phyloP scores from a whole-genome alignment of 1,140 invertebrate species.

The Eriosoma lanigerum region DNA sequence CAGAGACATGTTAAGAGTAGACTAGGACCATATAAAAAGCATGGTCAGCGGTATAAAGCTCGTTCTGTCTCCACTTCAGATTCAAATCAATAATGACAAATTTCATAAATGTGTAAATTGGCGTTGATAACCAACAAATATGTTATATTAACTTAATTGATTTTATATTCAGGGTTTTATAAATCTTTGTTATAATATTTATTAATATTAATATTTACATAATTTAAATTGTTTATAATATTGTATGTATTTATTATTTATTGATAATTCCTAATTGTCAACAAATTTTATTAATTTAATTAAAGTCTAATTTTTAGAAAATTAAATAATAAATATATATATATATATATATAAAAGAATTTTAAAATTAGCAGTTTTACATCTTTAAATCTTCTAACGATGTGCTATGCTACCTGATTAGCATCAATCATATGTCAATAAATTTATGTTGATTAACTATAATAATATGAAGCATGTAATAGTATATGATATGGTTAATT shows the following conservation, averaged over 20 bases:
- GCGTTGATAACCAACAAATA: slow-evolving; percentile 11
- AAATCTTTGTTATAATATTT: no score
- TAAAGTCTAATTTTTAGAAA: neutral
- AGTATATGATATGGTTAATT: no score
- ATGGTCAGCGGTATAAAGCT: slow-evolving; percentile 11
- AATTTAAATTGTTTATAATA: slow-evolving; percentile 4
- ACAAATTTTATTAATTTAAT: neutral
- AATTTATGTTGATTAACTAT: no score
- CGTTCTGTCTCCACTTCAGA: slow-evolving; percentile 41
- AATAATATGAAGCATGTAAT: no score
- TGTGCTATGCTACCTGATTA: no score
- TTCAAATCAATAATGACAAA: slow-evolving; percentile 49
- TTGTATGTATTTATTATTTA: neutral
- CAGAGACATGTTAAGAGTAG: slow-evolving; percentile 29
- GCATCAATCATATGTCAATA: no score
- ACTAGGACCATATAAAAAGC: slow-evolving; percentile 33
- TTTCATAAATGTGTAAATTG: slow-evolving; percentile 34
- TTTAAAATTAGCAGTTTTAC: no score
- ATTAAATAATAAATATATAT: neutral
- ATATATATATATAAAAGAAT: no score
- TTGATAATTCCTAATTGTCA: neutral
- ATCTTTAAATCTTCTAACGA: no score
- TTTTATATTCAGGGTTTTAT: no score
- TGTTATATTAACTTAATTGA: no score
- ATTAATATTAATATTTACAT: no score